Evolutionary conservation across 2,888 invertebrate genomes (phyloP).

Genomic region (Bimastos eiseni): DNA sequence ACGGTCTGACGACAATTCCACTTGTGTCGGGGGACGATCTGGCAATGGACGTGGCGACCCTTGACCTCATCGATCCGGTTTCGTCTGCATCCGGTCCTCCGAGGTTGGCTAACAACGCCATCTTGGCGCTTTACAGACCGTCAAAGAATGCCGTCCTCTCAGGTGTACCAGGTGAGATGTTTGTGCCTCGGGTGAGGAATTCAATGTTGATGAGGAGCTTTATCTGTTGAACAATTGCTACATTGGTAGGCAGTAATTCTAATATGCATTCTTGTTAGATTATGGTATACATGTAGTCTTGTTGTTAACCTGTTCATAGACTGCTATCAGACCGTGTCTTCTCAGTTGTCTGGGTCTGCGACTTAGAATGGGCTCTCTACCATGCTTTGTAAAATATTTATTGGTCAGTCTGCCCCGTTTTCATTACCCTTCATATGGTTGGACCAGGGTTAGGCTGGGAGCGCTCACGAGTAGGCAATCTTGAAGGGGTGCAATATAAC

Average conservation of each 20-base stretch:
- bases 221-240: neutral
- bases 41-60: neutral
- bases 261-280: too few relatives aligned
- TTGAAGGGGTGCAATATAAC: too few relatives aligned
- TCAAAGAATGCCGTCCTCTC: conserved; percentile 27
- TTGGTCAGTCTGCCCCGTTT: too few relatives aligned
- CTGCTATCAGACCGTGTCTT: too few relatives aligned
- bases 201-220: neutral
- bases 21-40: neutral
- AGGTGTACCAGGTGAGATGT: neutral
- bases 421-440: too few relatives aligned
- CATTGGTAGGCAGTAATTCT: neutral
- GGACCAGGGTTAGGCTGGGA: too few relatives aligned
- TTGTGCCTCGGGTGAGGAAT: neutral
- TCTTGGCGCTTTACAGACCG: conserved; percentile 81
- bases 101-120: conserved; percentile 73
- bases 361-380: too few relatives aligned
- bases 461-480: too few relatives aligned
- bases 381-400: too few relatives aligned
- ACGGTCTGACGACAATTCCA: neutral
- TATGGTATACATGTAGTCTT: too few relatives aligned
- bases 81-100: neutral
- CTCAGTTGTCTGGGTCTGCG: too few relatives aligned
- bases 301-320: too few relatives aligned
- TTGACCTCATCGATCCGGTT: conserved; percentile 31